phyloP scores from a whole-genome alignment of 2,888 invertebrate species.

The Holacanthella duospinosa region DNA sequence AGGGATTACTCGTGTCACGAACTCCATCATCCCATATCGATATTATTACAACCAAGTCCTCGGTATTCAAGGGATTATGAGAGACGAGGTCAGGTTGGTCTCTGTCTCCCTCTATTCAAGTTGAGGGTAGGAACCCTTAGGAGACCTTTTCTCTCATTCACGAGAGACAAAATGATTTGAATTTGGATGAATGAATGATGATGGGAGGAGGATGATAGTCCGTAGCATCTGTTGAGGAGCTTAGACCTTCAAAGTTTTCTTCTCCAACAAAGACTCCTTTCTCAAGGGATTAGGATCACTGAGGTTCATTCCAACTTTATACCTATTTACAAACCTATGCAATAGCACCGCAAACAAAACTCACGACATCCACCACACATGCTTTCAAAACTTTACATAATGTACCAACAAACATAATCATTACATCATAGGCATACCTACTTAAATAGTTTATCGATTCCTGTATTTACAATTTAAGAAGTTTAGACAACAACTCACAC shows the following conservation, averaged over 20 bases:
- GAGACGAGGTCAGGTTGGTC: not conserved
- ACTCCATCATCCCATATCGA: not conserved
- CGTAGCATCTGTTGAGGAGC: not conserved
- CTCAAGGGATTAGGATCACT: not conserved
- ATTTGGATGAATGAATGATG: constrained; percentile 6
- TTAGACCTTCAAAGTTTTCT: constrained; percentile 3
- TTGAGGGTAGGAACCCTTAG: no score
- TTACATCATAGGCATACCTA: no score
- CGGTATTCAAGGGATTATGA: not conserved
- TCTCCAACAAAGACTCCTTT: constrained; percentile 5
- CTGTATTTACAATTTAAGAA: no score
- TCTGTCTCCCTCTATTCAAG: not conserved
- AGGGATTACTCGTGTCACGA: not conserved
- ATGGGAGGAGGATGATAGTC: not conserved
- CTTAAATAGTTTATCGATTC: no score
- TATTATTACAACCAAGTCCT: not conserved
- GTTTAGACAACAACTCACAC: no score
- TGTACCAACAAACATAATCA: no score
- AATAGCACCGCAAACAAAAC: no score
- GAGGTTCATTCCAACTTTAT: not conserved
- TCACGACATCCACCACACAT: no score
- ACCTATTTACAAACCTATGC: no score
- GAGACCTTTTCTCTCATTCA: not conserved
- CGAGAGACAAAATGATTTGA: constrained; percentile 1
- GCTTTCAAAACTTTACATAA: no score